phyloP scores from a whole-genome alignment of 1,140 invertebrate species.

The Papilio xuthus region DNA sequence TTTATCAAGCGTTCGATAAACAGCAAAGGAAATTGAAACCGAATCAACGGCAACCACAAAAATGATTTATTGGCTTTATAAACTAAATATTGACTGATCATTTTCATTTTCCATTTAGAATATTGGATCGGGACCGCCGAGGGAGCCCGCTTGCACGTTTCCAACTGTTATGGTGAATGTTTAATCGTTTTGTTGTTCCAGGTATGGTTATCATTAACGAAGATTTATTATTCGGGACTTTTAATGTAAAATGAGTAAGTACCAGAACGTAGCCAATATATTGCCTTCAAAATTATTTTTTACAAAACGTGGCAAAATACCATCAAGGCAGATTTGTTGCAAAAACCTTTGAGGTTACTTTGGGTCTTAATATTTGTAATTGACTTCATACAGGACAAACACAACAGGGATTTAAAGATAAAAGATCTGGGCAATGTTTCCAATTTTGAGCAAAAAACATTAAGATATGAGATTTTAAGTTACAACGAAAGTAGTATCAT shows the following conservation, averaged over 20 bases:
- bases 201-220: conserved; percentile 26
- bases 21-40: conserved; percentile 78
- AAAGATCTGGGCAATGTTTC: conserved; percentile 43
- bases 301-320: background rate
- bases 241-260: background rate
- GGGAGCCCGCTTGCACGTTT: conserved; percentile 49
- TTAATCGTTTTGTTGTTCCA: conserved; percentile 40
- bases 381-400: conserved; percentile 6
- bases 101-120: conserved; percentile 73
- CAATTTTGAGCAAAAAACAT: conserved; percentile 44
- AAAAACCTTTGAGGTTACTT: background rate
- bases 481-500: conserved; percentile 63
- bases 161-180: conserved; percentile 44
- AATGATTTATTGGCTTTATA: conserved; percentile 78
- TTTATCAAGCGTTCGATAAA: conserved; percentile 79
- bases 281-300: background rate
- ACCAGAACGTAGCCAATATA: background rate
- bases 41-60: conserved; percentile 71
- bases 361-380: background rate
- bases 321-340: too few relatives aligned
- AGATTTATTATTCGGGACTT: conserved; percentile 19
- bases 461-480: conserved; percentile 58
- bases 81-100: conserved; percentile 78
- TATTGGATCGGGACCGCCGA: conserved; percentile 63
- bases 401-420: background rate